Base-by-base conservation (phyloP, 2,113 vertebrate species). In the Brachyistius frenatus region DNA sequence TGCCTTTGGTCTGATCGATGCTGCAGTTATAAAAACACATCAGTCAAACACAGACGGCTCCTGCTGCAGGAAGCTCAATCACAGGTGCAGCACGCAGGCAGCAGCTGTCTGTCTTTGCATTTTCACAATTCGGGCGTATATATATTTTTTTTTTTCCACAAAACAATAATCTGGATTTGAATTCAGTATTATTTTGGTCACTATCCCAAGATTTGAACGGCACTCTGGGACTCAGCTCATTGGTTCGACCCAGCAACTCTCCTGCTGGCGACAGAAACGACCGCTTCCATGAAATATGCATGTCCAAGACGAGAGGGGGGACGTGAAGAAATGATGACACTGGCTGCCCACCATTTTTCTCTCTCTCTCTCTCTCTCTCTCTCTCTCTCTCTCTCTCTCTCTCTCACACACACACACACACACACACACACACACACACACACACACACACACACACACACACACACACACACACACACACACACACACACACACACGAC, bases 211-310 rank as follows among this genome's bases (percentile, higher is more conserved):
- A 71, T 58, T n/a, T 54, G 32, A 39, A 50, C 61, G 57, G 35
- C 36, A 35, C 41, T 53, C 15, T 33, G 0, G 9, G 36, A 55
- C 31, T 15, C 23, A 13, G 31, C 33, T 44, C 44, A 14, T 44
- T 68, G 37, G 62, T 44, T 69, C 4, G 1, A 71, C 61, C 66
- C 49, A 65, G 61, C 37, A 55, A 47, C 23, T 63, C 61, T 68
- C 69, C 69, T 76, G 76, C 71, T 80, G 58, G 73, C 2, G 64
- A 88, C 78, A 90, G 58, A 80, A 90, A 89, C 67, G 64, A 71
- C 79, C 81, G 46, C 41, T 81, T 81, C 67, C 54, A 89, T 88
- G 73, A 89, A 90, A 92, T 81, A 91, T 91, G 81, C 64, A 85
- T 85, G 79, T 66, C 65, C 76, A 70, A 5, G 62, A 62, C 54